Evolutionary conservation across 2,113 vertebrate genomes (phyloP).

Genomic region (Crypturellus undulatus): DNA sequence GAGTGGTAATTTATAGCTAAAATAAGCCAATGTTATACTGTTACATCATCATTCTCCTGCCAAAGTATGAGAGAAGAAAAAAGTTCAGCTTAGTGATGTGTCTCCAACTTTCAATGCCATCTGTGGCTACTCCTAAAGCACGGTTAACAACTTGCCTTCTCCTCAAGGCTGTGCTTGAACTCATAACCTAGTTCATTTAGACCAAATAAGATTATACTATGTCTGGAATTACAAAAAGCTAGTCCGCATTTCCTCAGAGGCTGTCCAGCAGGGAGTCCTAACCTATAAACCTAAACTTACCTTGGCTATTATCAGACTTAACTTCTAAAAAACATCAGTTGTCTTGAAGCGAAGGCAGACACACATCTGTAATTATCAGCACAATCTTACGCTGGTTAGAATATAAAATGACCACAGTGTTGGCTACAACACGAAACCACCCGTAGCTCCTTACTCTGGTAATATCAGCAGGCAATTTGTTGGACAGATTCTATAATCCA

Average conservation of each 20-base stretch:
- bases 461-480: constrained; percentile 76
- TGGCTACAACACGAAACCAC: constrained; percentile 31
- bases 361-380: constrained; percentile 43
- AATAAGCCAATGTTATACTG: neutral
- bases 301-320: neutral
- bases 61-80: neutral
- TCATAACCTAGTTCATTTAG: neutral
- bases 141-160: neutral
- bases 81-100: neutral
- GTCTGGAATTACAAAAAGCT: constrained; percentile 11
- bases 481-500: constrained; percentile 79
- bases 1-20: neutral
- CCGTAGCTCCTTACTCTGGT: constrained; percentile 49
- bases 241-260: neutral
- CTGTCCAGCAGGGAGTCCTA: neutral
- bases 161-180: neutral
- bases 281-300: constrained; percentile 13
- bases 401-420: constrained; percentile 45
- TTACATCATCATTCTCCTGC: neutral
- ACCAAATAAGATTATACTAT: neutral
- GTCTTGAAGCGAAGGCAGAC: constrained; percentile 44
- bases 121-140: neutral
- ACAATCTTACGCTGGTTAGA: constrained; percentile 16
- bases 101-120: neutral
- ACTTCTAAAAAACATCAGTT: neutral